Percentiles rank a stretch among this genome's conserved stretches.
phyloP scores from a whole-genome alignment of 2,113 vertebrate species.

The Aspiorhynchus laticeps region DNA sequence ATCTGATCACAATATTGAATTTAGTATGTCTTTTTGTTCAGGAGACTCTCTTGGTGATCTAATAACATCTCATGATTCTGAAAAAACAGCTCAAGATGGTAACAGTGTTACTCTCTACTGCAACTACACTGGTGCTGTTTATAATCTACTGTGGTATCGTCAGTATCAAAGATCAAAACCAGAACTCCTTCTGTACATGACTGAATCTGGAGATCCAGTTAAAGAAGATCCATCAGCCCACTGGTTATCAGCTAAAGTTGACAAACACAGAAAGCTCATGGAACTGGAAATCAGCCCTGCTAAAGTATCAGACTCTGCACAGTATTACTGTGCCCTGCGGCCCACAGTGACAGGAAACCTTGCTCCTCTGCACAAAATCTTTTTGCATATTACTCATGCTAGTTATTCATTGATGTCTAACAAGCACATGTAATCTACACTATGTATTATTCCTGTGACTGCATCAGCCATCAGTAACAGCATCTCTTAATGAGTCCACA shows the following conservation, averaged over 20 bases:
- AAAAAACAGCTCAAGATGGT: neutral
- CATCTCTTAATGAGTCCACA: neutral
- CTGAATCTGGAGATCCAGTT: too few relatives aligned
- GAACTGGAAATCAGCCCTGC: slow-evolving; percentile 37
- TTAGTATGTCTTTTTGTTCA: neutral
- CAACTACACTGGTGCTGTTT: too few relatives aligned
- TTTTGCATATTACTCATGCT: neutral
- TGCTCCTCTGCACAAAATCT: neutral
- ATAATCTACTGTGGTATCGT: too few relatives aligned
- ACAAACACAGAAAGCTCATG: neutral
- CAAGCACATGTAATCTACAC: neutral
- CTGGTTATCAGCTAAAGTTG: slow-evolving; percentile 1
- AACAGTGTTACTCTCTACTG: too few relatives aligned
- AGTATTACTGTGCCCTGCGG: slow-evolving; percentile 8
- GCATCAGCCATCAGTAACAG: neutral
- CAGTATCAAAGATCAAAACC: too few relatives aligned
- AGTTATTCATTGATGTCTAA: neutral
- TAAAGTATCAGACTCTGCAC: slow-evolving; percentile 28
- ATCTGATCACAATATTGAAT: neutral
- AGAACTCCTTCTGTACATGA: too few relatives aligned
- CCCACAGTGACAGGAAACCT: neutral
- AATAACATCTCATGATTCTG: neutral
- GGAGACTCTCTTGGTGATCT: neutral
- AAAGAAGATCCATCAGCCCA: neutral
- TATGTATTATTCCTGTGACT: neutral